Evolutionary conservation across 23 tunicate species (phyloP).

Genomic region (Halocynthia aurantium): DNA sequence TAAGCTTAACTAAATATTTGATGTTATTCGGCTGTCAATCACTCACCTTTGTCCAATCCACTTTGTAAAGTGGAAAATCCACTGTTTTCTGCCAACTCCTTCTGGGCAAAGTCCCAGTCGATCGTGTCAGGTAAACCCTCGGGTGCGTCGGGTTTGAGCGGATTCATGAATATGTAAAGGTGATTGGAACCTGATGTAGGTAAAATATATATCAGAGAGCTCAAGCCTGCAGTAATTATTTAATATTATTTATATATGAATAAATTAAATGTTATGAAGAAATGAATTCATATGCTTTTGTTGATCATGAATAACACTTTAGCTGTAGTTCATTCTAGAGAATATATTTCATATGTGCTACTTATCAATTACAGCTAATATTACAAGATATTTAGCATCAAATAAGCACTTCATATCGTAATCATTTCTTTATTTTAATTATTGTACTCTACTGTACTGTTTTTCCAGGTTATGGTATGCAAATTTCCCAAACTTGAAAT

Average conservation of each 20-base stretch:
- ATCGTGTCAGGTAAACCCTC: constrained; percentile 75
- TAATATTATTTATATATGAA: background rate
- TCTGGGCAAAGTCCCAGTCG: constrained; percentile 99
- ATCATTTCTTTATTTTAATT: background rate
- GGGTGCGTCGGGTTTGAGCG: constrained; percentile 64
- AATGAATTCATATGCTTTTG: no score
- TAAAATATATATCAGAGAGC: background rate
- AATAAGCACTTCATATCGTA: background rate
- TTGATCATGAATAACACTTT: background rate
- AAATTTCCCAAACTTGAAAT: background rate
- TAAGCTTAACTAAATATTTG: no score
- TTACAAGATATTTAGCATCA: background rate
- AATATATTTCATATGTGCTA: background rate
- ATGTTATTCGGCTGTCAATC: no score
- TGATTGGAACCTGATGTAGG: constrained; percentile 74
- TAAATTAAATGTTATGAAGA: no score
- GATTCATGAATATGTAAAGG: constrained; percentile 76
- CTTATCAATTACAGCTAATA: background rate
- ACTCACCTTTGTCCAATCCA: constrained; percentile 84
- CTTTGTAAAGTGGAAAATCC: constrained; percentile 77
- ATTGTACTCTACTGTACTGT: background rate
- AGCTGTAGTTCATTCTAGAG: background rate
- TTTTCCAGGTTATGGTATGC: background rate
- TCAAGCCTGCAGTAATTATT: background rate
- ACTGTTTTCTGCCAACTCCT: constrained; percentile 96